phyloP scores from a whole-genome alignment of 2,888 invertebrate genomes.

The Drosophila nr. perissopoda region DNA sequence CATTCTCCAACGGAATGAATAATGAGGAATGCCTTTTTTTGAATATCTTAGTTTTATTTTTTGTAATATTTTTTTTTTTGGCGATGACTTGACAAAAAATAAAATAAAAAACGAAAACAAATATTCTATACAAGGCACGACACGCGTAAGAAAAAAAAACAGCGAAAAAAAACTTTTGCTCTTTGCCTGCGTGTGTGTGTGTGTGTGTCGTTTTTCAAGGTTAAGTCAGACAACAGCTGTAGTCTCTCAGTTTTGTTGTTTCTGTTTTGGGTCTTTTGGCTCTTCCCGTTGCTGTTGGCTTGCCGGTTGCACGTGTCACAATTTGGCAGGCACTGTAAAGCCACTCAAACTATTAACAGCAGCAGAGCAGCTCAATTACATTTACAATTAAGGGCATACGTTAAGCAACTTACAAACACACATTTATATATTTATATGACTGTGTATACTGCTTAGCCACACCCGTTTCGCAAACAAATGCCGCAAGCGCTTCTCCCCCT shows the following conservation, averaged over 20 bases:
- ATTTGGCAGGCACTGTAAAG: slow-evolving; percentile 20
- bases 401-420: slow-evolving; percentile 3
- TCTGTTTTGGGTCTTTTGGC: slow-evolving; percentile 28
- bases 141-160: slow-evolving; percentile 50
- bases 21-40: slow-evolving; percentile 32
- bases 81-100: slow-evolving; percentile 42
- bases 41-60: slow-evolving; percentile 34
- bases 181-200: slow-evolving; percentile 15
- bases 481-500: slow-evolving; percentile 5
- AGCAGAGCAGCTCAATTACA: slow-evolving; percentile 25
- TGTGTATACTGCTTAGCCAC: slow-evolving; percentile 19
- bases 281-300: slow-evolving; percentile 22
- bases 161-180: slow-evolving; percentile 17
- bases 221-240: slow-evolving; percentile 66
- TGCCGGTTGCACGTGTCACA: slow-evolving; percentile 42
- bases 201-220: slow-evolving; percentile 48
- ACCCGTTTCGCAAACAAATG: slow-evolving; percentile 45
- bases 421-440: background rate
- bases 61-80: slow-evolving; percentile 28
- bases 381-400: slow-evolving; percentile 3
- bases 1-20: slow-evolving; percentile 1
- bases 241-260: slow-evolving; percentile 39
- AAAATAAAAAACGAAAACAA: slow-evolving; percentile 25
- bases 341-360: slow-evolving; percentile 25
- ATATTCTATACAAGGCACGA: slow-evolving; percentile 39